phyloP scores from a whole-genome alignment of 2,797 vertebrate species.

The Catamblyrhynchus diadema region DNA sequence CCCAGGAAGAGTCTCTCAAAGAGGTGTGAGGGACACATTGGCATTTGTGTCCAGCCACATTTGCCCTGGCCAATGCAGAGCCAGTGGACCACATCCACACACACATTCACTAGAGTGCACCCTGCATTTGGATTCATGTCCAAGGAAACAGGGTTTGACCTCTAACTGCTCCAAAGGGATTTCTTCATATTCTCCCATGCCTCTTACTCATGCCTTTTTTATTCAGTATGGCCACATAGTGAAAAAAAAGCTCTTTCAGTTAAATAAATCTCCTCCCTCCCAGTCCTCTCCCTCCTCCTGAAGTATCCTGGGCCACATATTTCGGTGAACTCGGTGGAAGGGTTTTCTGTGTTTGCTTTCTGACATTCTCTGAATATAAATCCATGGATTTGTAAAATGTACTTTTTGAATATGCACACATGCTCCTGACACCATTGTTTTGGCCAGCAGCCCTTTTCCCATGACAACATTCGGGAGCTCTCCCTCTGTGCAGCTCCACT shows the following conservation, averaged over 20 bases:
- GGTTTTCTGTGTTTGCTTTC: conserved; percentile 1
- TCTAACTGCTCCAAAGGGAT: background rate
- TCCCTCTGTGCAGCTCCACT: background rate
- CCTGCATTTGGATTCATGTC: accelerated
- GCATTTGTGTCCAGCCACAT: background rate
- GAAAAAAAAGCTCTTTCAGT: background rate
- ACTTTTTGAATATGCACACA: background rate
- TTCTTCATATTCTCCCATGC: background rate
- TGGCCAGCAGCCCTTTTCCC: conserved; percentile 14
- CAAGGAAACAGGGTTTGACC: background rate
- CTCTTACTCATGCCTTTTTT: background rate
- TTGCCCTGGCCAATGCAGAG: background rate
- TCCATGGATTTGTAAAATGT: background rate
- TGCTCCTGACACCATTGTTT: background rate
- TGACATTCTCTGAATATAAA: background rate
- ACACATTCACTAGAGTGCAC: background rate
- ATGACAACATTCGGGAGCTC: background rate
- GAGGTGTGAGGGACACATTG: background rate
- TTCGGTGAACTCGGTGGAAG: background rate
- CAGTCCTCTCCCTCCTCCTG: background rate
- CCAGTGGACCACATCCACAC: background rate
- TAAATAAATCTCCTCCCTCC: background rate
- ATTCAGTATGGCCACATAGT: background rate
- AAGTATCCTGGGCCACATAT: background rate
- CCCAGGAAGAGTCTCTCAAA: background rate